These are phyloP conservation scores for Imbricaverruca yamaguchii DNA, from an alignment of 2,888 invertebrate species.

Conservation along the genomic window DNA sequence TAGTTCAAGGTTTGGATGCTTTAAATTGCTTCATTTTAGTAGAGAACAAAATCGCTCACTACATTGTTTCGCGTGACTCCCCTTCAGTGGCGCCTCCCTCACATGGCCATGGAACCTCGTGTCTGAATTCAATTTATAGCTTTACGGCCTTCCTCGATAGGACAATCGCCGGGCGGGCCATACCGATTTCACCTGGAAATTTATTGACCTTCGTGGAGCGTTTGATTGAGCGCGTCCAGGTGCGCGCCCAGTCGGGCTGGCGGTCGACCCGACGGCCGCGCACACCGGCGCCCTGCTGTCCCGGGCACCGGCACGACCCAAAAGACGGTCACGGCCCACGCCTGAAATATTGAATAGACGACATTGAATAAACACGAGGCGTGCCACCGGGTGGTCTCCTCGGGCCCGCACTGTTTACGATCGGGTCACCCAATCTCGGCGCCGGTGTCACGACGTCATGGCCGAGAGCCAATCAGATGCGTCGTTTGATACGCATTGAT, in stretches of 20 bases:
- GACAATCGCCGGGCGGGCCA: not conserved
- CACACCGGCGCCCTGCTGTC: too few relatives aligned
- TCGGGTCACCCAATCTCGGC: constrained; percentile 1
- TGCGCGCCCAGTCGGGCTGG: not conserved
- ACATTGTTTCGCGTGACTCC: not conserved
- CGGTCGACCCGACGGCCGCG: not conserved
- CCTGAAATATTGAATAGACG: constrained; percentile 18
- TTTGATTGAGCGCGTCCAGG: not conserved
- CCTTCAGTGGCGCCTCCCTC: not conserved
- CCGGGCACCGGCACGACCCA: too few relatives aligned
- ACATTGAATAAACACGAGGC: constrained; percentile 17
- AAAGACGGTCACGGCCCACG: not conserved
- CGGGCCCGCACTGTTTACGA: not conserved
- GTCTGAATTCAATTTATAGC: not conserved
- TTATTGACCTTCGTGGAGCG: not conserved
- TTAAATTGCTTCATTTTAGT: too few relatives aligned
- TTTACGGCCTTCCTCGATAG: not conserved
- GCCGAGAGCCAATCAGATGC: not conserved
- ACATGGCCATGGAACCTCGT: not conserved
- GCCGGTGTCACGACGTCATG: not conserved
- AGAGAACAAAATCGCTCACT: not conserved
- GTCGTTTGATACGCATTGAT: constrained; percentile 11
- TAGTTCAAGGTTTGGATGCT: too few relatives aligned
- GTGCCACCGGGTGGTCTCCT: not conserved
- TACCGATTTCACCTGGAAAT: constrained; percentile 19